Percentiles rank a stretch among this genome's conserved stretches.
Conservation (phyloP, 2,113 vertebrate genomes). For the Toxotes chatareus region DNA sequence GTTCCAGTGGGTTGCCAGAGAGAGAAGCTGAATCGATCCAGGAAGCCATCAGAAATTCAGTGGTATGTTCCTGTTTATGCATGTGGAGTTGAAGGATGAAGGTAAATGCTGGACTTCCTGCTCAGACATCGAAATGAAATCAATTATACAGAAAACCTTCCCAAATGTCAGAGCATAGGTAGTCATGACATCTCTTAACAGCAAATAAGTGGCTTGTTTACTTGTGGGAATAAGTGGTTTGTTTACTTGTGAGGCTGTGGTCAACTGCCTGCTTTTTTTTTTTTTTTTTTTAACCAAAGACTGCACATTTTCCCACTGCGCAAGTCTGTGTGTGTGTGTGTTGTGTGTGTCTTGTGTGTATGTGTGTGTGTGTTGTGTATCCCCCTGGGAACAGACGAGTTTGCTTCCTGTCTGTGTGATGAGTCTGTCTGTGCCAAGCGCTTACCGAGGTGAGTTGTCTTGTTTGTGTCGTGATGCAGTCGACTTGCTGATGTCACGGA, state of each 20-base stretch:
- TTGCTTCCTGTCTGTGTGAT: conserved; percentile 26
- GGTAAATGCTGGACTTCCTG: not conserved
- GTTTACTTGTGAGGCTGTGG: conserved; percentile 28
- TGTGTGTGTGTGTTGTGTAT: conserved; percentile 25
- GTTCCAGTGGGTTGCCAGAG: not conserved
- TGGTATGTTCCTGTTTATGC: not conserved
- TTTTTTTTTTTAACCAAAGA: conserved; percentile 6
- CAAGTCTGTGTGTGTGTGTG: conserved; percentile 9
- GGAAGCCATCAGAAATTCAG: not conserved
- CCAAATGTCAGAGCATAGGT: conserved; percentile 1
- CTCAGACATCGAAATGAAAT: conserved; percentile 16
- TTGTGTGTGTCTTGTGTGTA: no score
- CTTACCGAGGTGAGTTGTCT: conserved; percentile 31
- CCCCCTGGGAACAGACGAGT: conserved; percentile 26
- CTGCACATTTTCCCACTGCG: not conserved
- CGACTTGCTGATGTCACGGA: conserved; percentile 39
- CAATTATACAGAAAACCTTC: conserved; percentile 22
- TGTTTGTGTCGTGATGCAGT: conserved; percentile 47
- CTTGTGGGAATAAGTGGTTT: conserved; percentile 16
- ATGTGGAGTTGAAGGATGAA: not conserved
- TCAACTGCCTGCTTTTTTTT: conserved; percentile 16
- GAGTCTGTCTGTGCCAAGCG: not conserved
- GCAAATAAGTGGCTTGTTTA: conserved; percentile 18
- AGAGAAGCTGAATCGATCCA: not conserved
- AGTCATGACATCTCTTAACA: not conserved